Evolutionary conservation across 1,140 invertebrate species (phyloP), one percentile per base, ranked within the genome.

Genomic region (Trichonephila clavipes): DNA sequence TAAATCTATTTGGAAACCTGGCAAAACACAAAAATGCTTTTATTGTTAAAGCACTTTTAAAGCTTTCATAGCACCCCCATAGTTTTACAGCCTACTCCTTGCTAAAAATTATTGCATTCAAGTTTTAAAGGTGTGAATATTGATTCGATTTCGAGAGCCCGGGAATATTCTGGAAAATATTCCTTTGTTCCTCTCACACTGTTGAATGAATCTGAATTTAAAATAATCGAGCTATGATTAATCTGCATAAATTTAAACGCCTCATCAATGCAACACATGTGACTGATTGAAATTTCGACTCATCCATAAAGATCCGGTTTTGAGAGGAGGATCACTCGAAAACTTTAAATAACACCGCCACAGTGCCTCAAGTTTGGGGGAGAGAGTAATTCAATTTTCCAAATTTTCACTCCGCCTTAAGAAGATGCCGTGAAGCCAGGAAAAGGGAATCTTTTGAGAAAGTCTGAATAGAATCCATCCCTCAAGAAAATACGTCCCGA

Each of bases 311-410:
- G 28, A 16, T 28, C 69, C 18, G 18, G 24, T 34, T 77, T 72
- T 34, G 69, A 77, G 28, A 16, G 69, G 16, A 34, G 28, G 34
- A 19, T 77, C 69, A 77, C 69, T 77, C 18, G 28, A 77, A 66
- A 34, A 77, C 24, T 77, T 77, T 77, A 40, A 34, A 77, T 40
- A 77, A 77, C 69, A 77, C 69, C 12, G 24, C 24, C 69, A 18
- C 69, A 6, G 12, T 77, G 28, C 16, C 28, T 0, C 28, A 34
- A 34, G 28, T 77, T 77, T 77, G 69, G 40, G 69, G 2, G 34
- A 40, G 34, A 40, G 28, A 77, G 69, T 77, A 77, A 77, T 77
- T 77, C 69, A 77, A 77, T 77, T 77, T 77, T 77, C 69, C 69
- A 77, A 40, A 77, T 77, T 77, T 77, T 77, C 69, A 77, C 69